These are phyloP conservation scores for Chloroceryle inda DNA, from an alignment of 2,797 vertebrate genomes.

Conservation along the genomic window DNA sequence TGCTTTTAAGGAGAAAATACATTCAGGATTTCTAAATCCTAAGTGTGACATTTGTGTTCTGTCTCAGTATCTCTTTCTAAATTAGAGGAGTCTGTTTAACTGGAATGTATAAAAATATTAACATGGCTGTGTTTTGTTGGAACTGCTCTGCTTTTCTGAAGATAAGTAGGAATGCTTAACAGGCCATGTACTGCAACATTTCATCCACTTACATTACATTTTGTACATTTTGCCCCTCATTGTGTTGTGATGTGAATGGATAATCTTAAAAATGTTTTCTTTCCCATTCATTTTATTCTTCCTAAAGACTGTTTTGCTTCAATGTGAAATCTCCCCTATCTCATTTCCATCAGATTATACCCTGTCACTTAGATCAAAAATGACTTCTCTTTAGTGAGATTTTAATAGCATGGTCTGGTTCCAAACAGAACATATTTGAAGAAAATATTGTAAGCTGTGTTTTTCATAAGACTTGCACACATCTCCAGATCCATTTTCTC, in stretches of 20 bases:
- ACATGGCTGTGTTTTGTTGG: not conserved
- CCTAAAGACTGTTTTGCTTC: not conserved
- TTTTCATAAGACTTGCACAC: not conserved
- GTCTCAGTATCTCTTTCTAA: not conserved
- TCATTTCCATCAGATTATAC: constrained; percentile 12
- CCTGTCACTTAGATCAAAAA: not conserved
- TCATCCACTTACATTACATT: not conserved
- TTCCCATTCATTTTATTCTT: not conserved
- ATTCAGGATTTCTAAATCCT: not conserved
- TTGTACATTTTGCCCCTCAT: not conserved
- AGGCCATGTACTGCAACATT: not conserved
- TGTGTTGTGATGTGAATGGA: not conserved
- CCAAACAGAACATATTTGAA: not conserved
- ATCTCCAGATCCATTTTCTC: not conserved
- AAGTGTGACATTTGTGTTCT: not conserved
- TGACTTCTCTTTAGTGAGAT: not conserved
- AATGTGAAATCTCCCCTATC: not conserved
- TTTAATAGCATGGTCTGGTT: not conserved
- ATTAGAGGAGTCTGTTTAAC: not conserved
- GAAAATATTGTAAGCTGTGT: not conserved
- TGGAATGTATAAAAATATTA: not conserved
- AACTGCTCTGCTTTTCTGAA: not conserved
- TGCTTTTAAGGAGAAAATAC: not conserved
- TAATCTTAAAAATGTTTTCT: not conserved
- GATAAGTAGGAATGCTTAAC: not conserved